Conservation (phyloP, 2,797 vertebrate species). For the Peromyscus nudipes region DNA sequence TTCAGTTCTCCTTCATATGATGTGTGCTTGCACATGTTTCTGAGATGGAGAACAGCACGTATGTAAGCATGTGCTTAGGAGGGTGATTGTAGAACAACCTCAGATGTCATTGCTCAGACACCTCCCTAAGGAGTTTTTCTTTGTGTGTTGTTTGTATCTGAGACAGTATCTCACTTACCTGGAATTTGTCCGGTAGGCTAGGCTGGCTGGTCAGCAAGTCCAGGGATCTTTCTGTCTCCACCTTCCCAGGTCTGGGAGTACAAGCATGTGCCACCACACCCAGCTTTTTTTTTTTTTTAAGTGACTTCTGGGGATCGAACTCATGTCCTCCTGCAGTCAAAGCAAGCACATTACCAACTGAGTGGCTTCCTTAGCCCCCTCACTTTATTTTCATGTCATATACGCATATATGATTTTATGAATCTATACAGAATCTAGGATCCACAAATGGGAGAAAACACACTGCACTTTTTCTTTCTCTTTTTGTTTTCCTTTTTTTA, state of each 20-base stretch:
- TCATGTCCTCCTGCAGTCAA: not conserved
- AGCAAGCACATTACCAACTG: no score
- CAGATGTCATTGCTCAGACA: not conserved
- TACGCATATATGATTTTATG: not conserved
- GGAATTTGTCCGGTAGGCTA: not conserved
- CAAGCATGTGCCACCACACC: not conserved
- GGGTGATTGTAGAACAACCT: not conserved
- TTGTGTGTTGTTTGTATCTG: not conserved
- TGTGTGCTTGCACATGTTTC: no score
- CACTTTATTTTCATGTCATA: no score
- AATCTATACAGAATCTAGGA: not conserved
- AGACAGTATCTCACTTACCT: not conserved
- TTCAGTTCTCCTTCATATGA: not conserved
- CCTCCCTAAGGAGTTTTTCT: not conserved
- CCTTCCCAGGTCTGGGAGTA: no score
- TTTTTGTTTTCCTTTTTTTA: conserved; percentile 57
- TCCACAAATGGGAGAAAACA: not conserved
- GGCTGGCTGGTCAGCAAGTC: not conserved
- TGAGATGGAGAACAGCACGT: not conserved
- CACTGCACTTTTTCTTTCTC: not conserved
- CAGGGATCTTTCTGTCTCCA: no score
- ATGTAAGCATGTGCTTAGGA: not conserved
- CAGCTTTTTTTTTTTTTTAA: not conserved
- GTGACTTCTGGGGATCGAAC: not conserved
- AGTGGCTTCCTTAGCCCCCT: not conserved